These are phyloP conservation scores for Muraenolepis orangiensis DNA, from an alignment of 2,797 vertebrate genomes.

Conservation along the genomic window DNA sequence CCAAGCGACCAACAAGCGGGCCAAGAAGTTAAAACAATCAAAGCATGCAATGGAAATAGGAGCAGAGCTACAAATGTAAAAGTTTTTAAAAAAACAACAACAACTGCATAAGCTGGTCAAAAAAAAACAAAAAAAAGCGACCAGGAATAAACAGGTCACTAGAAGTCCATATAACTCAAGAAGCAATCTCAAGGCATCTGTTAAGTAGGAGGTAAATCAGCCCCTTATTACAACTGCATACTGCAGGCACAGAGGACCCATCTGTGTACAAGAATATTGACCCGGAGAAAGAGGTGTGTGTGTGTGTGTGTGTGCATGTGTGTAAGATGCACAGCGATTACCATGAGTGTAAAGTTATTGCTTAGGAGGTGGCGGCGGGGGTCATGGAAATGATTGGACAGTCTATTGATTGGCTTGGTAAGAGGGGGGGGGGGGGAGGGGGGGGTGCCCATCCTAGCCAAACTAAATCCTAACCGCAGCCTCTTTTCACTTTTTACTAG, in stretches of 20 bases:
- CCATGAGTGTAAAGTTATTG: conserved; percentile 54
- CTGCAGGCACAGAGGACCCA: conserved; percentile 9
- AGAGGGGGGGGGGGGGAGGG: no score
- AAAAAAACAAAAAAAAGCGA: not conserved
- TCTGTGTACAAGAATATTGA: conserved; percentile 48
- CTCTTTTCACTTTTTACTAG: no score
- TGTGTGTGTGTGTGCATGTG: no score
- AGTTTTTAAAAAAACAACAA: no score
- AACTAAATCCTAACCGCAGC: conserved; percentile 26
- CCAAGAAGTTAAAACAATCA: no score
- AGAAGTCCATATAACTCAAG: not conserved
- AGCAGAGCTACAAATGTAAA: not conserved
- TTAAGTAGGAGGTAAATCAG: not conserved
- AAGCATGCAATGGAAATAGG: not conserved
- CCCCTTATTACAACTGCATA: conserved; percentile 10
- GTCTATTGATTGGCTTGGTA: conserved; percentile 52
- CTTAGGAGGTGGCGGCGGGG: conserved; percentile 42
- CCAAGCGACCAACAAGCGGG: not conserved
- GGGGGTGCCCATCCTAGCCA: conserved; percentile 31
- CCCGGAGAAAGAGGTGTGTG: not conserved
- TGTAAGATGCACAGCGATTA: conserved; percentile 53
- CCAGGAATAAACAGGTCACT: no score
- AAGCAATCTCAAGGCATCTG: conserved; percentile 8
- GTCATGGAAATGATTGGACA: conserved; percentile 60
- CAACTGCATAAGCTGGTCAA: conserved; percentile 1